Conservation (phyloP, 2,888 invertebrate species). For the Cosmia trapezina region DNA sequence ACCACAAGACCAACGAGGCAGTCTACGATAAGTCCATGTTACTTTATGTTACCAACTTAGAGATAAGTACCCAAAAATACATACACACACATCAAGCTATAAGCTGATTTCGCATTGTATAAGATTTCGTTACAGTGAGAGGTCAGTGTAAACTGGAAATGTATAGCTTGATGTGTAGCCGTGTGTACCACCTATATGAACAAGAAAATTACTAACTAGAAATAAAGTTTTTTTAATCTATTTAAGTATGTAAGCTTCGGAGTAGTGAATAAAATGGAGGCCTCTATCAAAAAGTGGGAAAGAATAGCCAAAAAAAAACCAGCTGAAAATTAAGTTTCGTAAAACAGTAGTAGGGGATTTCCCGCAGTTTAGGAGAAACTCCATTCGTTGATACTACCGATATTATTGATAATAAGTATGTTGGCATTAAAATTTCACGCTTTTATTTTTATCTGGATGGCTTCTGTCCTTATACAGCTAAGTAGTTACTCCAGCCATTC, state of each 20-base stretch:
- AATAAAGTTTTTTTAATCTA: not conserved
- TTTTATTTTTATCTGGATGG: conserved; percentile 51
- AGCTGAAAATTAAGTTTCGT: not conserved
- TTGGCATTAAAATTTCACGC: conserved; percentile 53
- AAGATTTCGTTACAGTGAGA: too few species aligned
- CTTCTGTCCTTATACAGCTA: conserved; percentile 43
- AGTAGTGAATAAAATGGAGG: not conserved
- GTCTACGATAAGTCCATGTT: too few species aligned
- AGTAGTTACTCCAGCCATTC: conserved; percentile 9
- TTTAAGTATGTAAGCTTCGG: not conserved
- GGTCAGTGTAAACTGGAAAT: too few species aligned
- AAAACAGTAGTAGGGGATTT: conserved; percentile 41
- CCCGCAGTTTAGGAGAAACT: conserved; percentile 44
- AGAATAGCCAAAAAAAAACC: not conserved
- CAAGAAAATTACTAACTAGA: not conserved
- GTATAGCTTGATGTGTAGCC: too few species aligned
- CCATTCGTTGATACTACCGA: conserved; percentile 46
- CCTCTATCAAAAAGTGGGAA: too few species aligned
- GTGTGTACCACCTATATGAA: not conserved
- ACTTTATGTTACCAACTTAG: too few species aligned
- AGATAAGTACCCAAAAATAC: too few species aligned
- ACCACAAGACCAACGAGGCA: too few species aligned
- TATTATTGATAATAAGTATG: conserved; percentile 35
- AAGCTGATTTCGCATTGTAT: too few species aligned
- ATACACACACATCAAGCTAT: too few species aligned